A percentile compares a stretch with the other conserved stretches of the same genome.
phyloP scores from a whole-genome alignment of 2,797 vertebrate species.

The Sylvilagus floridanus region DNA sequence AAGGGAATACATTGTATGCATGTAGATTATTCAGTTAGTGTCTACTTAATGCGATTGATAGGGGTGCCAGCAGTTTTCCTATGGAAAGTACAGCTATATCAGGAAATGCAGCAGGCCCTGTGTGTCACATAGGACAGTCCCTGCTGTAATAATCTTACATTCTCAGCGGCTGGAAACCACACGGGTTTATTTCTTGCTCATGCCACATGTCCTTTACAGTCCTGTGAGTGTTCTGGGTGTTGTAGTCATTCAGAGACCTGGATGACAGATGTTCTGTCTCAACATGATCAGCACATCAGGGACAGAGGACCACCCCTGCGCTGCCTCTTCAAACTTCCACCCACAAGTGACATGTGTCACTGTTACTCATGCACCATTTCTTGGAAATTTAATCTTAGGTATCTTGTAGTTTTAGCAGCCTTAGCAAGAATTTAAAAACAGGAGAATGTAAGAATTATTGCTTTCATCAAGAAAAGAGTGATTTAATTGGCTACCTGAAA shows the following conservation, averaged over 20 bases:
- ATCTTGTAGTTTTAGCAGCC: background rate
- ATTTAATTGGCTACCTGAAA: slow-evolving; percentile 5
- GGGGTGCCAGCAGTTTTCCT: background rate
- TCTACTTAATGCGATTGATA: background rate
- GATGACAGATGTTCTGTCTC: background rate
- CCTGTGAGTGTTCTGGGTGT: no score
- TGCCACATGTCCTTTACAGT: no score
- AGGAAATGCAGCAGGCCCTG: no score
- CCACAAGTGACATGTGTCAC: background rate
- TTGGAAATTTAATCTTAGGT: background rate
- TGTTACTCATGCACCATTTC: background rate
- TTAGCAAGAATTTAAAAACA: slow-evolving; percentile 9
- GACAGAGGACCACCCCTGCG: background rate
- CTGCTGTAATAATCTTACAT: no score
- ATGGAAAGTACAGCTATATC: no score
- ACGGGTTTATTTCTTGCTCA: background rate
- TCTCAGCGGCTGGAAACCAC: background rate
- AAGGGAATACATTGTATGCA: background rate
- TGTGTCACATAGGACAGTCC: background rate
- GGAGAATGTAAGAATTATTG: background rate
- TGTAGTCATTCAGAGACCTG: background rate
- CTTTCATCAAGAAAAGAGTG: background rate
- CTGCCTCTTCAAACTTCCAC: background rate
- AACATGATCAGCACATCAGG: background rate
- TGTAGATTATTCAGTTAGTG: background rate